phyloP scores from a whole-genome alignment of 1,140 invertebrate species.

The Trichoplusia ni region DNA sequence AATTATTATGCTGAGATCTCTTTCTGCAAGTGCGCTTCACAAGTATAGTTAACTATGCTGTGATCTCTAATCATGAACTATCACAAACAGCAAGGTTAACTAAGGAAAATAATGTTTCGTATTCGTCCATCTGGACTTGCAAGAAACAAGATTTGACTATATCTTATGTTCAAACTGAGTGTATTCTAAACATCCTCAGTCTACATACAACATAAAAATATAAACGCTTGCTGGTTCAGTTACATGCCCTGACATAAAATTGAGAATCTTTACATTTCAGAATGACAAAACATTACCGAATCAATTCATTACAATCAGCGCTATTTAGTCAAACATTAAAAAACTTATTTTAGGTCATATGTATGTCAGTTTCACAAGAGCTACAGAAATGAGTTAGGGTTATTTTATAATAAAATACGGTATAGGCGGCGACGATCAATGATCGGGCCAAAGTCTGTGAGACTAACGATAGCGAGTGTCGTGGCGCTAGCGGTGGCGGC shows the following conservation, averaged over 20 bases:
- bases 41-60: neutral
- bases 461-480: neutral
- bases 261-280: neutral
- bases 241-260: no score
- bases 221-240: neutral
- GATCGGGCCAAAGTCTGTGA: neutral
- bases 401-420: neutral
- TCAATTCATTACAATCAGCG: neutral
- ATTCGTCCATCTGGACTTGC: constrained; percentile 3
- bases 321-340: neutral
- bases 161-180: neutral
- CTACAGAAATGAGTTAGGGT: neutral
- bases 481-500: constrained; percentile 58
- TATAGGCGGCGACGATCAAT: neutral
- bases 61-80: constrained; percentile 22
- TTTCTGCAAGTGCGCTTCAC: constrained; percentile 2
- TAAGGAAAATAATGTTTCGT: neutral
- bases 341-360: neutral
- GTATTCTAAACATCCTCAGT: neutral
- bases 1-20: constrained; percentile 1
- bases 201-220: constrained; percentile 5
- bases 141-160: neutral
- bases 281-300: neutral
- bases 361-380: neutral
- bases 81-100: constrained; percentile 20